Evolutionary conservation across 2,797 vertebrate genomes (phyloP), one percentile per base, ranked within the genome.

Genomic region (Oryzias sinensis): DNA sequence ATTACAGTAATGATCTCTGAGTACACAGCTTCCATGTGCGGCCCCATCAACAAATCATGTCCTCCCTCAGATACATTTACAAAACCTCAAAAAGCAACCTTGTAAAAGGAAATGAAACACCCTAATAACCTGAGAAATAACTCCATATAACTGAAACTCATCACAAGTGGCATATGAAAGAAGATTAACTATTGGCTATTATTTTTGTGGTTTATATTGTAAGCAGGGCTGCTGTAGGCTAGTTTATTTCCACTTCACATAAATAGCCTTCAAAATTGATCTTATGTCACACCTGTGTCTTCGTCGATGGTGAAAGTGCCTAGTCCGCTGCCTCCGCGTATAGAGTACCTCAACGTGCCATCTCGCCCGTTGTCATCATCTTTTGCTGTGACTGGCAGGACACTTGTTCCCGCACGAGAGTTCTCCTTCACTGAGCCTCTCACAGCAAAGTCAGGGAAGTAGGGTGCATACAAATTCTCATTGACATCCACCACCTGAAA

Each of bases 241-340:
- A 83, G 62, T 81, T 71, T 65, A 77, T 86, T 86, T 79, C 57
- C 59, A 82, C 76, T 84, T 80, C 68, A 74, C 80, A 83, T 83
- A 84, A 87, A 80, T 61, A 70, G 69, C 70, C 51, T 78, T 60
- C 2, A 37, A 40, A 62, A 83, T 80, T 72, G 75, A 88, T 87
- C 67, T 77, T 82, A 43, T 87, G 81, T 81, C 87, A 82, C 94
- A 97, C 97, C 97, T 93, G 95, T 98, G 83, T 98, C 94, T 91
- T 98, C 94, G 3, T 98, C 94, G 77, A 99, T 96, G 82, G 77
- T 93, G 87, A 99, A 99, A 77, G 93, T 91, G 72, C 95, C 96
- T 70, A 97, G 50, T 65, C 96, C 96, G 63, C 94, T 96, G 69
- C 95, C 96, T 83, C 94, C 93, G 77, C 90, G 93, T 75, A 98